These are phyloP conservation scores for Globicephala melas DNA, from an alignment of 2,113 vertebrate genomes.

Conservation along the genomic window DNA sequence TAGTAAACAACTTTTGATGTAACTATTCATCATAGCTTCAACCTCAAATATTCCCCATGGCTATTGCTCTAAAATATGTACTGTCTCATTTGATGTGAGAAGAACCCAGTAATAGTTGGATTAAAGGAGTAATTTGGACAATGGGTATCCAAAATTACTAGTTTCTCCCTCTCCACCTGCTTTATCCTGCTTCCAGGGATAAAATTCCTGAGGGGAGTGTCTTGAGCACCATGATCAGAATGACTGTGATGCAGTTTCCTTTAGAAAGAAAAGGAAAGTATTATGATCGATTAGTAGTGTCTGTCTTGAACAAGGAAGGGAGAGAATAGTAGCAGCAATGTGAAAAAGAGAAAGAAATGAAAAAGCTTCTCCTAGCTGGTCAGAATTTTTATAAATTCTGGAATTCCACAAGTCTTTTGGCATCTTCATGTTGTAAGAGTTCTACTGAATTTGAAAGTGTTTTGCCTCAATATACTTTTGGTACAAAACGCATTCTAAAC, in stretches of 20 bases:
- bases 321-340: background rate
- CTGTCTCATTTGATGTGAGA: background rate
- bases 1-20: background rate
- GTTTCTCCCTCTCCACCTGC: rapidly evolving
- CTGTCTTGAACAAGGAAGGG: background rate
- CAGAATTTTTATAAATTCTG: background rate
- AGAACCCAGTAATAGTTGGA: background rate
- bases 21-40: background rate
- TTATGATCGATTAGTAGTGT: background rate
- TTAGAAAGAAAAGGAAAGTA: background rate
- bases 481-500: background rate
- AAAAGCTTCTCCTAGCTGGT: background rate
- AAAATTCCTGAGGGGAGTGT: background rate
- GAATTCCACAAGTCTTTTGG: background rate
- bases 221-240: background rate
- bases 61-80: background rate
- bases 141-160: background rate
- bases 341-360: background rate
- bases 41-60: background rate
- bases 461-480: background rate
- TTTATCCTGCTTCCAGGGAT: background rate
- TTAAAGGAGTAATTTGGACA: background rate
- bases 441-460: background rate
- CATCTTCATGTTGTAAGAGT: background rate
- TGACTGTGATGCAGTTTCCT: background rate